Conservation (phyloP, 2,113 vertebrate species). For the Ameiurus melas region DNA sequence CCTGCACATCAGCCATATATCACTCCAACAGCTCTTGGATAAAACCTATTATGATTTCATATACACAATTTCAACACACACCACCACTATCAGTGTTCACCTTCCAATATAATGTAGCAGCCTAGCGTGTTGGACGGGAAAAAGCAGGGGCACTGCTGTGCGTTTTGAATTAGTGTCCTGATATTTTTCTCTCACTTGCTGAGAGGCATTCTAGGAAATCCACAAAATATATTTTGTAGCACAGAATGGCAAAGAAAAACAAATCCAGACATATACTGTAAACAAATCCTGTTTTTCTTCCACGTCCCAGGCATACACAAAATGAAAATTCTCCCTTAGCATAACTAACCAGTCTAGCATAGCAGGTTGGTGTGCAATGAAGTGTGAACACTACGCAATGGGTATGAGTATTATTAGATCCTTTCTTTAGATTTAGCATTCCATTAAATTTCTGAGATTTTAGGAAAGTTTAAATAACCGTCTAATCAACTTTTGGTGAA, state of each 20-base stretch:
- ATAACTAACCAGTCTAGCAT: constrained; percentile 18
- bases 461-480: constrained; percentile 16
- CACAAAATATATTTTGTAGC: constrained; percentile 53
- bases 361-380: not conserved
- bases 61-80: constrained; percentile 14
- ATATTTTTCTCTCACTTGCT: constrained; percentile 39
- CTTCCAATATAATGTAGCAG: not conserved
- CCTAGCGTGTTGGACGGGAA: constrained; percentile 4
- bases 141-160: constrained; percentile 38
- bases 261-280: constrained; percentile 34
- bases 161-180: constrained; percentile 27
- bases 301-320: constrained; percentile 16
- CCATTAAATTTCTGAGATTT: constrained; percentile 10
- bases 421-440: constrained; percentile 22
- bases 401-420: not conserved
- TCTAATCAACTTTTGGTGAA: constrained; percentile 1
- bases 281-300: constrained; percentile 30
- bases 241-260: constrained; percentile 44
- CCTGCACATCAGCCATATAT: constrained; percentile 27
- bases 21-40: constrained; percentile 30
- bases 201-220: constrained; percentile 44
- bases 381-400: constrained; percentile 6
- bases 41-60: constrained; percentile 6
- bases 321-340: constrained; percentile 27
- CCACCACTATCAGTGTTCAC: constrained; percentile 21